Evolutionary conservation across 1,140 invertebrate genomes (phyloP).

Genomic region (Aphis craccivora): DNA sequence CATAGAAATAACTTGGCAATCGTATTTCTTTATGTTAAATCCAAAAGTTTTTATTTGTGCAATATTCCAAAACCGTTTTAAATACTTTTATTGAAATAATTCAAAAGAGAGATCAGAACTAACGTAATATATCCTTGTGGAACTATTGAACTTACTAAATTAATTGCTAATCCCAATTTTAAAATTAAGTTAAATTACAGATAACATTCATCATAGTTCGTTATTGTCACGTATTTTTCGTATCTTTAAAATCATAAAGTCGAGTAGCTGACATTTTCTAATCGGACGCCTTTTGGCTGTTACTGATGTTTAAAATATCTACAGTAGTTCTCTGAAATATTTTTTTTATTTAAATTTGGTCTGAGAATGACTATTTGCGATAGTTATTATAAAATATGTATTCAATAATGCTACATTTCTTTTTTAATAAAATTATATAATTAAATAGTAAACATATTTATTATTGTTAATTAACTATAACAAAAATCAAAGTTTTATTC

Average conservation of each 20-base stretch:
- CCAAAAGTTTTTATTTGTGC: not conserved
- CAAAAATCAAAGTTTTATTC: too few species aligned
- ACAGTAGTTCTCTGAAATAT: accelerated
- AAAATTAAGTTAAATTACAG: not conserved
- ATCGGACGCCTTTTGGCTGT: not conserved
- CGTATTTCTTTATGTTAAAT: not conserved
- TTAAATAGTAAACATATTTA: too few species aligned
- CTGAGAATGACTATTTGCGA: too few species aligned
- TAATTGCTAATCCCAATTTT: not conserved
- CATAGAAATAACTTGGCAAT: not conserved
- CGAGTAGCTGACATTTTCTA: not conserved
- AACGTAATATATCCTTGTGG: not conserved
- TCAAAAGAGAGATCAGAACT: not conserved
- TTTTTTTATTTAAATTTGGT: not conserved
- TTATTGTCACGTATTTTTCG: not conserved
- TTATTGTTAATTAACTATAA: too few species aligned
- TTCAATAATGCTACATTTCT: too few species aligned
- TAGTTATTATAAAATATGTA: too few species aligned
- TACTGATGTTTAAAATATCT: not conserved
- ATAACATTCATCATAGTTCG: not conserved
- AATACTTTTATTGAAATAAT: not conserved
- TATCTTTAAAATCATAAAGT: not conserved
- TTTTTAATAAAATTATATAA: too few species aligned
- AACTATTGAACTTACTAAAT: not conserved
- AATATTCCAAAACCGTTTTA: not conserved